phyloP scores from a whole-genome alignment of 1,140 invertebrate species.

The Drosophila miranda region DNA sequence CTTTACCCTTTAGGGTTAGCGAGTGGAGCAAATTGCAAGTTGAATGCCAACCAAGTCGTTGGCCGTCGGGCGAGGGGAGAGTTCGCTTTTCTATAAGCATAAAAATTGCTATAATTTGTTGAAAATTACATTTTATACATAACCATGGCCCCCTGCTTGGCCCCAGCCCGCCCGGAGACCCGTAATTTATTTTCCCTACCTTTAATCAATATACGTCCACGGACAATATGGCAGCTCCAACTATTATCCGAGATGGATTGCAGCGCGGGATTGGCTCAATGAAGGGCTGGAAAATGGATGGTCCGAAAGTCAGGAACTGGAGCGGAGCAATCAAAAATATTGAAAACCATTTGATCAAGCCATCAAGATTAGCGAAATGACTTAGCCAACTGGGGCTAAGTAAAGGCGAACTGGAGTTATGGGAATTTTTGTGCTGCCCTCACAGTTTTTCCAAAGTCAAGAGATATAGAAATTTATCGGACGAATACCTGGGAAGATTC shows the following conservation, averaged over 20 bases:
- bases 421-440: too few relatives aligned
- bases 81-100: slow-evolving; percentile 76
- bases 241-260: slow-evolving; percentile 76
- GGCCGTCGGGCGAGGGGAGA: neutral
- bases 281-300: slow-evolving; percentile 11
- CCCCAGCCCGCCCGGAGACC: neutral
- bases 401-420: too few relatives aligned
- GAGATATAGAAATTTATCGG: too few relatives aligned
- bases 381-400: too few relatives aligned
- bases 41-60: slow-evolving; percentile 35
- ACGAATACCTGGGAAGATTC: too few relatives aligned
- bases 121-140: slow-evolving; percentile 79
- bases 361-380: slow-evolving; percentile 24
- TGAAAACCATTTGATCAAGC: slow-evolving; percentile 39
- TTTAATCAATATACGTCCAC: slow-evolving; percentile 64
- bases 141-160: slow-evolving; percentile 39
- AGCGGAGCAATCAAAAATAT: slow-evolving; percentile 44
- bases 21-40: slow-evolving; percentile 72
- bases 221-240: slow-evolving; percentile 46
- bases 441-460: too few relatives aligned
- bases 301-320: slow-evolving; percentile 43
- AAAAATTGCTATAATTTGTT: slow-evolving; percentile 82
- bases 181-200: slow-evolving; percentile 36
- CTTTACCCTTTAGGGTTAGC: slow-evolving; percentile 81
- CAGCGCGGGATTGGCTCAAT: slow-evolving; percentile 21